Conservation (phyloP, 2,113 vertebrate genomes). For the Macaca mulatta region DNA sequence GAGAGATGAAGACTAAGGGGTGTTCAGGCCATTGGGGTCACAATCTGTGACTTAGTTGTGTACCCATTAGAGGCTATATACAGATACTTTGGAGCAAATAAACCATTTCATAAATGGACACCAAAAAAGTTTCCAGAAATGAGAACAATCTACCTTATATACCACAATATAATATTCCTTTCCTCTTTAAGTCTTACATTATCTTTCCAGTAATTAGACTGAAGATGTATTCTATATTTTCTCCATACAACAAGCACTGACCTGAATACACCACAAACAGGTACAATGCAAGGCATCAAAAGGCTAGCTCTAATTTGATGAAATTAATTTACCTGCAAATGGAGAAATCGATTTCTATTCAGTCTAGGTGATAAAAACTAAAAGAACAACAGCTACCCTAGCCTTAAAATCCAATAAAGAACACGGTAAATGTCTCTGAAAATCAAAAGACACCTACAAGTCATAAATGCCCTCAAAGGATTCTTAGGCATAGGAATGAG, state of each 20-base stretch:
- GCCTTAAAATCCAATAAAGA: constrained; percentile 2
- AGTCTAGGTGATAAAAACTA: constrained; percentile 12
- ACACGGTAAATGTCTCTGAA: not conserved
- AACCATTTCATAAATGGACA: not conserved
- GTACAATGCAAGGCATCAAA: not conserved
- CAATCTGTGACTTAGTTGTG: not conserved
- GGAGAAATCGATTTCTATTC: constrained; percentile 16
- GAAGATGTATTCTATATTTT: not conserved
- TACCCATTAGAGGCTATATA: not conserved
- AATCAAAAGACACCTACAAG: not conserved
- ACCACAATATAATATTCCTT: not conserved
- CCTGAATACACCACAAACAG: not conserved
- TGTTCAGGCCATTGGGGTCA: not conserved
- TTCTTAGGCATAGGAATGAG: not conserved
- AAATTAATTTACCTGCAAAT: not conserved
- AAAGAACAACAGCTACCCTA: not conserved
- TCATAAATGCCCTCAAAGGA: constrained; percentile 8
- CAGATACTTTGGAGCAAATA: not conserved
- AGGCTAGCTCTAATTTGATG: not conserved
- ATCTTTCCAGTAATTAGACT: not conserved
- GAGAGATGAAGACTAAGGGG: not conserved
- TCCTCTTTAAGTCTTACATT: not conserved
- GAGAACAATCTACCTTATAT: not conserved
- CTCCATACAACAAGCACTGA: not conserved
- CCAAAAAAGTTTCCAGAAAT: not conserved